phyloP scores from a whole-genome alignment of 2,888 invertebrate species.

The Apotomis turbidana region DNA sequence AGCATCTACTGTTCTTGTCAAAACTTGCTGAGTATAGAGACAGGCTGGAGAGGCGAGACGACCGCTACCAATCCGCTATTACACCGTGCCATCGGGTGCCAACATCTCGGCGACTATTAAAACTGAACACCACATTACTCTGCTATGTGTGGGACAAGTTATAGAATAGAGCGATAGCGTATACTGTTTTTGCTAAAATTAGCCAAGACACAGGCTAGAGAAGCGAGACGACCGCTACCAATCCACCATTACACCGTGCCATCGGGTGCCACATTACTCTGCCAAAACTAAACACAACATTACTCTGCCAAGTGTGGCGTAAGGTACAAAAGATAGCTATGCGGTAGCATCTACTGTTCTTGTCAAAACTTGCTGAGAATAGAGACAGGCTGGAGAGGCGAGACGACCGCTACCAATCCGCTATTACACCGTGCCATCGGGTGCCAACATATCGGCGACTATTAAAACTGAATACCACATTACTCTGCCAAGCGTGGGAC shows the following conservation, averaged over 20 bases:
- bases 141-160: conserved; percentile 51
- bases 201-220: conserved; percentile 36
- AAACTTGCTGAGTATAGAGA: no score
- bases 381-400: conserved; percentile 33
- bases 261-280: conserved; percentile 64
- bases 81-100: conserved; percentile 65
- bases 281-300: conserved; percentile 51
- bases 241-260: conserved; percentile 55
- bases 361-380: no score
- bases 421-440: conserved; percentile 62
- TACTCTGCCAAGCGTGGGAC: conserved; percentile 56
- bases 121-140: conserved; percentile 67
- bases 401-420: conserved; percentile 49
- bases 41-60: conserved; percentile 51
- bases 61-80: conserved; percentile 46
- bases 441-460: conserved; percentile 67
- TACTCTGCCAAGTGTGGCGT: conserved; percentile 54
- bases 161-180: conserved; percentile 28
- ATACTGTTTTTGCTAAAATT: neutral
- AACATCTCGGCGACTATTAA: conserved; percentile 72
- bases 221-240: conserved; percentile 50
- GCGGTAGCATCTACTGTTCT: no score
- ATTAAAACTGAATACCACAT: conserved; percentile 72
- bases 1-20: no score
- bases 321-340: conserved; percentile 44